Conservation (phyloP, 2,113 vertebrate genomes). For the Brevimyrus niger region DNA sequence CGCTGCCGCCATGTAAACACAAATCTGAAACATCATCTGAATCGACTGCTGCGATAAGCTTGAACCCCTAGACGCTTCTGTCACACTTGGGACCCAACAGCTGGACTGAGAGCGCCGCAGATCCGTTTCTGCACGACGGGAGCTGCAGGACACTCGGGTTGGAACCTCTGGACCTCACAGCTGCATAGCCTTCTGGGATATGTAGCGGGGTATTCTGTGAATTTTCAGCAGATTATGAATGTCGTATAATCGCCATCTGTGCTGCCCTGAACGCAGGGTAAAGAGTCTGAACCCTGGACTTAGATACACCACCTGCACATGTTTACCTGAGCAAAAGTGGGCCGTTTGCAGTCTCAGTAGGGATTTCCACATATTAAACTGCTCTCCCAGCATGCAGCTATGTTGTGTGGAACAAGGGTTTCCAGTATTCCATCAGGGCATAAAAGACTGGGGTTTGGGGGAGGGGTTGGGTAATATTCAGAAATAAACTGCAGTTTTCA, state of each 20-base stretch:
- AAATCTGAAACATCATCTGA: not conserved
- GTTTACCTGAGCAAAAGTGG: not conserved
- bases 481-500: not conserved
- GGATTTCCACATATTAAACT: not conserved
- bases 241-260: not conserved
- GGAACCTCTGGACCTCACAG: not conserved
- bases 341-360: not conserved
- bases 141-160: not conserved
- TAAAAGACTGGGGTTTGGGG: not conserved
- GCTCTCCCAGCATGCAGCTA: not conserved
- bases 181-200: not conserved
- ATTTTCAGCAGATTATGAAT: not conserved
- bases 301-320: not conserved
- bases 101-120: not conserved
- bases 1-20: not conserved
- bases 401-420: not conserved
- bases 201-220: not conserved
- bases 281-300: not conserved
- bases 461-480: not conserved
- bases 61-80: not conserved
- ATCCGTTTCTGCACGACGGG: not conserved
- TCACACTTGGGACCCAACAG: not conserved
- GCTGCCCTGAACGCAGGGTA: not conserved
- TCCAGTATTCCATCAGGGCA: not conserved
- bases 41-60: not conserved